These are phyloP conservation scores for Spea bombifrons DNA, from an alignment of 2,113 vertebrate species.

Conservation along the genomic window DNA sequence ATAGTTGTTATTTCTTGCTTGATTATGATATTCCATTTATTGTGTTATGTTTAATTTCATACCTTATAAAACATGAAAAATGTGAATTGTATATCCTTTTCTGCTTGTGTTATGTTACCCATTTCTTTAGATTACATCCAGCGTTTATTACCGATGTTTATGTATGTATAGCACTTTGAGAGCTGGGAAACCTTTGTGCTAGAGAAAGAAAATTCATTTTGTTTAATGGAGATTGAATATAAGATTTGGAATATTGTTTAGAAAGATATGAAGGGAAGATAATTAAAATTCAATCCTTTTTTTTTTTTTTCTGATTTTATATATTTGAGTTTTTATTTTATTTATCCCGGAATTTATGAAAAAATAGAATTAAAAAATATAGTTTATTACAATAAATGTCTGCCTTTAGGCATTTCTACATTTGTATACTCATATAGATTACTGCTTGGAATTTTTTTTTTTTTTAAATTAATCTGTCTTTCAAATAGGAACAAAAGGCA, in stretches of 20 bases:
- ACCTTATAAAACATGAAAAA: conserved; percentile 66
- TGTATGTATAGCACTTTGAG: conserved; percentile 54
- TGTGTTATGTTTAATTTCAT: conserved; percentile 63
- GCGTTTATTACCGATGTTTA: conserved; percentile 60
- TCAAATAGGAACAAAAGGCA: conserved; percentile 82
- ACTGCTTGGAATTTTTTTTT: too few relatives aligned
- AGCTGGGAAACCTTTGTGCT: conserved; percentile 39
- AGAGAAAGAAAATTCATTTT: conserved; percentile 37
- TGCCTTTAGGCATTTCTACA: not conserved
- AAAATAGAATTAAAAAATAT: too few relatives aligned
- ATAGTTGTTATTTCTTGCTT: conserved; percentile 51
- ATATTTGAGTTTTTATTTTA: too few relatives aligned
- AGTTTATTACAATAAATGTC: not conserved
- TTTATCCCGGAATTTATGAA: too few relatives aligned
- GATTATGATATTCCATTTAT: conserved; percentile 56
- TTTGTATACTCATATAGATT: too few relatives aligned
- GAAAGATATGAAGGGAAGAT: not conserved
- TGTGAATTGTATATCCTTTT: conserved; percentile 56
- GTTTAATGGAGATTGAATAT: conserved; percentile 35
- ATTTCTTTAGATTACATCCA: conserved; percentile 61
- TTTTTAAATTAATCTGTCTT: conserved; percentile 6
- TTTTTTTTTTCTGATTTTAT: not conserved
- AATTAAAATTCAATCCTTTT: conserved; percentile 25
- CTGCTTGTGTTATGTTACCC: conserved; percentile 56
- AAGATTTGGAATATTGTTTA: conserved; percentile 21